A percentile compares a stretch with the other conserved stretches of the same genome.
phyloP scores from a whole-genome alignment of 2,797 vertebrate genomes.

The Microctenopoma lineatum region DNA sequence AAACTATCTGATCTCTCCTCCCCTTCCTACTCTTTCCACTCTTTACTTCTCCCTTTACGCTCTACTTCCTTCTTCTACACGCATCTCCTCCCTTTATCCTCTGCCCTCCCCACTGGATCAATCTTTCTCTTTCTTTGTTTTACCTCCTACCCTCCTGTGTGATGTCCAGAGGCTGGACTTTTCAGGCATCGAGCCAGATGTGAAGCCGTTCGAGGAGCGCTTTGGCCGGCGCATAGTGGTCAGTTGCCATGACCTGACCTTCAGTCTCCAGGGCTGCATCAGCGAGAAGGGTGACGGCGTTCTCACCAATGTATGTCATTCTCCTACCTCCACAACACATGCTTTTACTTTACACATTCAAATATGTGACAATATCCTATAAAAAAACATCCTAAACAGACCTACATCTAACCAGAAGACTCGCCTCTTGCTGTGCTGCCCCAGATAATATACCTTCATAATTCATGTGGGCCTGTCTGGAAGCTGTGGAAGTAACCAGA shows the following conservation, averaged over 20 bases:
- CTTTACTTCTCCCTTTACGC: not conserved
- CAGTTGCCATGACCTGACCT: slow-evolving; percentile 92
- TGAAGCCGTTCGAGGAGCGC: slow-evolving; percentile 96
- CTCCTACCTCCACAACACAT: not conserved
- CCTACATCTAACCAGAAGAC: slow-evolving; percentile 1
- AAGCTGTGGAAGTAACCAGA: not conserved
- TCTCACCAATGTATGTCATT: slow-evolving; percentile 88
- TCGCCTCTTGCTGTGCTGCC: slow-evolving; percentile 24
- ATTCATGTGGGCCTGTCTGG: slow-evolving; percentile 60
- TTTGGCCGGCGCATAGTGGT: slow-evolving; percentile 91
- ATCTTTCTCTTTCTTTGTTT: slow-evolving; percentile 5
- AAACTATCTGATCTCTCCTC: slow-evolving; percentile 7
- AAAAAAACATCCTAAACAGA: not conserved
- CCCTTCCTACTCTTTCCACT: not conserved
- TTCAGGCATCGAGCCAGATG: slow-evolving; percentile 94
- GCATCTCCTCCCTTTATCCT: not conserved
- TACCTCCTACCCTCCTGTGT: slow-evolving; percentile 4
- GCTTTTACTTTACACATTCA: not conserved
- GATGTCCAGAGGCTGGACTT: slow-evolving; percentile 91
- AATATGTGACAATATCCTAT: not conserved
- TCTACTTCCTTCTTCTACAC: not conserved
- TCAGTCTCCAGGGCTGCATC: slow-evolving; percentile 91
- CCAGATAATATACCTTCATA: slow-evolving; percentile 64
- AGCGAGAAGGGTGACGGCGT: slow-evolving; percentile 86
- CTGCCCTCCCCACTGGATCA: not conserved